These are phyloP conservation scores for Choreutis nemorana DNA, from an alignment of 2,888 invertebrate genomes.

Conservation along the genomic window DNA sequence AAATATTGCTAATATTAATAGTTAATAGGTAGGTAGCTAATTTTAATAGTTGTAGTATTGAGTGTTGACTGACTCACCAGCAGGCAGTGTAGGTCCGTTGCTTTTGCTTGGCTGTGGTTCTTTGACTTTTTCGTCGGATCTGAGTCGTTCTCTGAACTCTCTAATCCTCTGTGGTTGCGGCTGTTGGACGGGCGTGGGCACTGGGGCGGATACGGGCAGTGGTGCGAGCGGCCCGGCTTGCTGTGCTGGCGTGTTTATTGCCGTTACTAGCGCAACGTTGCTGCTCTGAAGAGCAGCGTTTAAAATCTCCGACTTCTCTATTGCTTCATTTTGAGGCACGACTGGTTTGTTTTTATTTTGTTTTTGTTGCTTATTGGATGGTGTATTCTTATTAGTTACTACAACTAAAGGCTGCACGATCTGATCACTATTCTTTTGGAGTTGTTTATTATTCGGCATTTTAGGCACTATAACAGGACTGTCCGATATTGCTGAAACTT, in stretches of 20 bases:
- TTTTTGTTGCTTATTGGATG: conserved; percentile 36
- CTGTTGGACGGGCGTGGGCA: conserved; percentile 6
- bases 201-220: conserved; percentile 11
- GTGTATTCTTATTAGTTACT: conserved; percentile 44
- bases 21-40: too few species aligned
- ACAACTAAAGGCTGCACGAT: conserved; percentile 33
- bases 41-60: too few species aligned
- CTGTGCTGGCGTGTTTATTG: conserved; percentile 2
- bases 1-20: too few species aligned
- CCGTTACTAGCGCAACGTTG: conserved; percentile 3
- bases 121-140: conserved; percentile 25
- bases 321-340: conserved; percentile 38
- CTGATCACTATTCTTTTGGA: conserved; percentile 43
- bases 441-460: conserved; percentile 51
- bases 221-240: conserved; percentile 9
- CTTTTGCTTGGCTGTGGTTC: conserved; percentile 18
- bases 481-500: conserved; percentile 76
- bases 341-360: conserved; percentile 32
- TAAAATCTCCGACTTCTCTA: conserved; percentile 24
- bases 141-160: conserved; percentile 31
- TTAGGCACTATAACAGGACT: conserved; percentile 71
- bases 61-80: too few species aligned
- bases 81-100: conserved; percentile 29
- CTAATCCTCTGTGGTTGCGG: conserved; percentile 38
- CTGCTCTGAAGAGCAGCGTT: conserved; percentile 12